Percentiles rank a stretch among this genome's conserved stretches.
Conservation (phyloP, 1,140 invertebrate genomes). For the Drosophila nebulosa region DNA sequence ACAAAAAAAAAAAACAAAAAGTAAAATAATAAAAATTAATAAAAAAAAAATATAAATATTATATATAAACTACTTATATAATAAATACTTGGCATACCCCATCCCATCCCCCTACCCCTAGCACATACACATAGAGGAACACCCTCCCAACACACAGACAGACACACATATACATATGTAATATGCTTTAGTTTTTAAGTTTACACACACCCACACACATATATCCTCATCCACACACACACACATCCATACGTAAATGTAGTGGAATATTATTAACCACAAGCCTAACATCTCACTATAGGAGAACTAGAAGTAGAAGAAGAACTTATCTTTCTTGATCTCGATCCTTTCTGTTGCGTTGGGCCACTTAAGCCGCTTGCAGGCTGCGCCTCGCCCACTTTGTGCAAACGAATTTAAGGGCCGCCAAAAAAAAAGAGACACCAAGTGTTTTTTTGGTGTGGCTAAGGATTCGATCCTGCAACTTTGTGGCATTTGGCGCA, state of each 20-base stretch:
- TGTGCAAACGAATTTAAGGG: slow-evolving; percentile 6
- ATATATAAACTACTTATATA: background rate
- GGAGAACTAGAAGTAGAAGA: background rate
- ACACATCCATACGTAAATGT: background rate
- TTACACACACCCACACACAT: background rate
- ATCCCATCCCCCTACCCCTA: background rate
- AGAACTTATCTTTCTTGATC: background rate
- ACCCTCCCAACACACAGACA: background rate
- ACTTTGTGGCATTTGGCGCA: slow-evolving; percentile 19
- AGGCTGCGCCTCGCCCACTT: slow-evolving; percentile 33
- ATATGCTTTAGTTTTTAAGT: background rate
- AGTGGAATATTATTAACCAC: background rate
- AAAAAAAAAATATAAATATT: background rate
- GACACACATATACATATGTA: background rate
- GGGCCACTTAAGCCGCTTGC: slow-evolving; percentile 44
- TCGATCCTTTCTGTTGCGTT: background rate
- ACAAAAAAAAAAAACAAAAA: slow-evolving; percentile 37
- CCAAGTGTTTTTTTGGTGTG: slow-evolving; percentile 43
- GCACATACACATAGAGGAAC: background rate
- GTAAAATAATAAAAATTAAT: slow-evolving; percentile 1
- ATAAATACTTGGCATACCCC: background rate
- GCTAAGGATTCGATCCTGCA: background rate
- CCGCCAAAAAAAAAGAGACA: slow-evolving; percentile 14
- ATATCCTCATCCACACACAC: background rate
- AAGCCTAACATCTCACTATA: background rate